A percentile compares a stretch with the other conserved stretches of the same genome.
Evolutionary conservation across 2,797 vertebrate species (phyloP).

Genomic region (Vultur gryphus): DNA sequence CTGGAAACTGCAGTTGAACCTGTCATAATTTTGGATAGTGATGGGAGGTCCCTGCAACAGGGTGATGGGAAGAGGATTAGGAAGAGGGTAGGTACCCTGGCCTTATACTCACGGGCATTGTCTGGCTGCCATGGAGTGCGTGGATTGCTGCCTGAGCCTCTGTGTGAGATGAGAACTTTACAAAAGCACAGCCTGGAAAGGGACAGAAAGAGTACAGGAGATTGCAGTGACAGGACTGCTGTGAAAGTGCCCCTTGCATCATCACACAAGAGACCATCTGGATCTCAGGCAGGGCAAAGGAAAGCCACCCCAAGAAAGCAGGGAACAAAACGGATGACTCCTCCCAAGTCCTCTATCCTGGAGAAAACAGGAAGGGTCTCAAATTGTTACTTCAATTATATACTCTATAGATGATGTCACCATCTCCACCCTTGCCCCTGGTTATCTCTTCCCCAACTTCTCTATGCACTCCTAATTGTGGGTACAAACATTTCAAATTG

Average conservation of each 20-base stretch:
- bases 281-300: neutral
- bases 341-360: neutral
- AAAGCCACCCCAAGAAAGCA: conserved; percentile 3
- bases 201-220: conserved; percentile 44
- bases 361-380: conserved; percentile 8
- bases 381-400: neutral
- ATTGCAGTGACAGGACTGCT: conserved; percentile 40
- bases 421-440: neutral
- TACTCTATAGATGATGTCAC: neutral
- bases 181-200: conserved; percentile 87
- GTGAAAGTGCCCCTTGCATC: neutral
- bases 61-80: neutral
- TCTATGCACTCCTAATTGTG: neutral
- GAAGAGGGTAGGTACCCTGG: neutral
- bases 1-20: neutral
- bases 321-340: neutral
- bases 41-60: neutral
- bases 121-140: conserved; percentile 97
- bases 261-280: neutral
- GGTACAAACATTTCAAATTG: neutral
- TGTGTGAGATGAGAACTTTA: conserved; percentile 96
- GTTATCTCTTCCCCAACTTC: neutral
- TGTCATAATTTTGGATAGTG: neutral
- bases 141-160: conserved; percentile 98
- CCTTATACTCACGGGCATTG: conserved; percentile 93